These are phyloP conservation scores for Kryphioiulus occultus DNA, from an alignment of 2,888 invertebrate genomes.

Conservation along the genomic window DNA sequence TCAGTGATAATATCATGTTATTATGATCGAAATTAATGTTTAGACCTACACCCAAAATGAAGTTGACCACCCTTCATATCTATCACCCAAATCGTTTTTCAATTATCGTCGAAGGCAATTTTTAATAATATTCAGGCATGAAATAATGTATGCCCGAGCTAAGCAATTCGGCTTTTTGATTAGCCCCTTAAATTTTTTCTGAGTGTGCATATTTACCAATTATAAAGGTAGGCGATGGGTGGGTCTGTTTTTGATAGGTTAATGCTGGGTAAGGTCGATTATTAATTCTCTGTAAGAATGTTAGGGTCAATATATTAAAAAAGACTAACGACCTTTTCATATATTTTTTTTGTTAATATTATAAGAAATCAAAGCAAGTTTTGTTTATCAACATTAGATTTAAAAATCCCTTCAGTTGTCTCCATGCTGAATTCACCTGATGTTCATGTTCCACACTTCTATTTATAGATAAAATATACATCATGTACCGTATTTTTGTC, in stretches of 20 bases:
- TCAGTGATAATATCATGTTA: neutral
- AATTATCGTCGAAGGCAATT: neutral
- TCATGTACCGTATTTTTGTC: too few relatives aligned
- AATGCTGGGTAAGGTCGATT: neutral
- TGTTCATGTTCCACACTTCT: too few relatives aligned
- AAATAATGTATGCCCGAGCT: neutral
- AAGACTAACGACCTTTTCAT: neutral
- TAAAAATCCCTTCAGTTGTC: too few relatives aligned
- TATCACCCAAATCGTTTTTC: neutral
- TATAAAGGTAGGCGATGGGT: neutral
- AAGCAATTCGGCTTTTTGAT: neutral
- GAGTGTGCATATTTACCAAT: neutral
- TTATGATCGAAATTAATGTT: neutral
- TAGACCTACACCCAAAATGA: neutral
- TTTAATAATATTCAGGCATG: neutral
- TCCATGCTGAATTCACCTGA: too few relatives aligned
- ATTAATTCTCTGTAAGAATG: neutral
- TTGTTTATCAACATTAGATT: too few relatives aligned
- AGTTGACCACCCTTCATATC: neutral
- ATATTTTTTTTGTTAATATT: neutral
- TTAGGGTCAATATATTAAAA: constrained; percentile 21
- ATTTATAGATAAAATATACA: too few relatives aligned
- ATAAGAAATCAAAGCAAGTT: neutral
- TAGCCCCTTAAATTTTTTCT: neutral
- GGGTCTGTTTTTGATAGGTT: neutral